Evolutionary conservation across 2,888 invertebrate species (phyloP), one percentile per base, ranked within the genome.

Genomic region (Erebia epiphron): DNA sequence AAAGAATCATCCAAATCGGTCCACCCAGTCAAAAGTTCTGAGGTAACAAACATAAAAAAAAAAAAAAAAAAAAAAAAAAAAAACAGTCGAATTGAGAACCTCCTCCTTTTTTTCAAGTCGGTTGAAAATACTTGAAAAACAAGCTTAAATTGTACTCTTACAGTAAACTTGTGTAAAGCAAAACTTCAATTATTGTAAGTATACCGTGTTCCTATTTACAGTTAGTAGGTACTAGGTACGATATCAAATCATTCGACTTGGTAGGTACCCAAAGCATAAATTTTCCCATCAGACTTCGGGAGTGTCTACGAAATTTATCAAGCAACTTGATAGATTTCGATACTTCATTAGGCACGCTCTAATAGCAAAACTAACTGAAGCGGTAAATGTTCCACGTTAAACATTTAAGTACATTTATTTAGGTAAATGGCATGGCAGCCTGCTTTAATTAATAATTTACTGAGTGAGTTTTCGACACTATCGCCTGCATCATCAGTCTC

Each of bases 261-360:
- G 46, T 61, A 54, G 41, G 46, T 61, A 54, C 11, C 41, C 60
- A 46, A 43, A 43, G 21, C 58, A 64, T 49, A 64, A 70, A 68
- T 70, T 68, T 67, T 64, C 67, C 68, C 67, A 68, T 67, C 50
- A 74, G 63, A 61, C 52, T 58, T 21, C 58, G 68, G 69, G 69
- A 66, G 63, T 72, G 71, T 68, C 69, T 72, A 68, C 67, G 67
- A 74, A 74, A 72, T 62, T 69, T 69, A 69, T 70, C 74, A 70
- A 73, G 70, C 60, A 70, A 72, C 71, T 71, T 75, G 73, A 73
- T 78, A 76, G 68, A 73, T 73, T 73, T 73, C 73, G 73, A 70
- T 72, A 69, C 70, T 72, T 74, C 74, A 74, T 70, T 70, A 72
- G 71, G 62, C 60, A 65, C 67, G 67, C 69, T 71, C 69, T 66